Conservation (phyloP, 2,888 invertebrate genomes). For the Parochlus steinenii region DNA sequence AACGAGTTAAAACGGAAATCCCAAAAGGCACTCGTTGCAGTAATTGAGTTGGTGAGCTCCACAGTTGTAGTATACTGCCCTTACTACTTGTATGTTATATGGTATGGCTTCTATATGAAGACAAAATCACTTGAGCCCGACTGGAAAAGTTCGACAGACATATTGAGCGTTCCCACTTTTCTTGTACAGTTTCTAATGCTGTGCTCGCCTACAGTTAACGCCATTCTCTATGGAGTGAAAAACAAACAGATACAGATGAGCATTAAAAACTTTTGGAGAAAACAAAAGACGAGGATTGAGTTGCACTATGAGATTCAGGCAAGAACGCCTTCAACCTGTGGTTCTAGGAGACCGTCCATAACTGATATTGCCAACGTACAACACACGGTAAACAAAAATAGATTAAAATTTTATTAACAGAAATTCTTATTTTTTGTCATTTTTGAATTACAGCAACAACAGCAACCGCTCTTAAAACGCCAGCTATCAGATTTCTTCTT, state of each 20-base stretch:
- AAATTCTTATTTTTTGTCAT: too few species aligned
- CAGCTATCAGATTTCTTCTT: constrained; percentile 11
- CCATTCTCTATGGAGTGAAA: constrained; percentile 61
- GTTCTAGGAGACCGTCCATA: constrained; percentile 53
- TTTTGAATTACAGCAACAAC: constrained; percentile 1
- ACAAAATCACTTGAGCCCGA: constrained; percentile 11
- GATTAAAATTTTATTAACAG: too few species aligned
- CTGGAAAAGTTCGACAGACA: too few species aligned
- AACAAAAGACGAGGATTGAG: constrained; percentile 61
- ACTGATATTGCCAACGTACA: too few species aligned
- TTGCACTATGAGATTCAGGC: constrained; percentile 68
- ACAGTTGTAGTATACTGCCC: constrained; percentile 56
- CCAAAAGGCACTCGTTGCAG: constrained; percentile 22
- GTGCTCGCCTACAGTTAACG: constrained; percentile 57
- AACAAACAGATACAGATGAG: constrained; percentile 54
- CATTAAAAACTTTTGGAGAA: constrained; percentile 59
- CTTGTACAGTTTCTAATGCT: constrained; percentile 33
- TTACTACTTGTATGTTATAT: constrained; percentile 40
- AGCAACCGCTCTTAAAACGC: constrained; percentile 5
- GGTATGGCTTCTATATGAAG: constrained; percentile 7
- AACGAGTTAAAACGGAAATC: constrained; percentile 7
- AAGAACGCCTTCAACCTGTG: constrained; percentile 60
- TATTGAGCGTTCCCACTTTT: constrained; percentile 44
- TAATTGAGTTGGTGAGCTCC: constrained; percentile 55
- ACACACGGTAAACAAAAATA: too few species aligned